phyloP scores from a whole-genome alignment of 1,140 invertebrate species.

The Holcopasites calliopsidis region DNA sequence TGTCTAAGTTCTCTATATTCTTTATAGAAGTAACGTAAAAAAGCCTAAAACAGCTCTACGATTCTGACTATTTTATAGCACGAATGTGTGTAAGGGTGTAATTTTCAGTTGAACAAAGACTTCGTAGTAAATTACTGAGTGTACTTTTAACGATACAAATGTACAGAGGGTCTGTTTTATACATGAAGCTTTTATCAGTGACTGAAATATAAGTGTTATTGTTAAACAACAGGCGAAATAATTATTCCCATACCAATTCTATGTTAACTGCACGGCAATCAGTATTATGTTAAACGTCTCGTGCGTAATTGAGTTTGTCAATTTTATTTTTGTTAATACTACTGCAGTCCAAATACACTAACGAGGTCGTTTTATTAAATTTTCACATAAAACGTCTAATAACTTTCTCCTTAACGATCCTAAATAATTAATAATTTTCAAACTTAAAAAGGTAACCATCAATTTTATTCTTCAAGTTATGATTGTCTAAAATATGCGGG shows the following conservation, averaged over 20 bases:
- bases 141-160: constrained; percentile 61
- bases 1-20: constrained; percentile 10
- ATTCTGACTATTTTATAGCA: constrained; percentile 42
- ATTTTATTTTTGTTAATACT: too few relatives aligned
- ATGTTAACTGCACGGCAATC: neutral
- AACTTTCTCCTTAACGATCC: too few relatives aligned
- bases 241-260: neutral
- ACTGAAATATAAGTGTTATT: constrained; percentile 68
- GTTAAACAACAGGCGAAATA: constrained; percentile 50
- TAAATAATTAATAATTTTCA: too few relatives aligned
- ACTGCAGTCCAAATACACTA: too few relatives aligned
- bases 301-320: too few relatives aligned
- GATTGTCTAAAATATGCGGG: too few relatives aligned
- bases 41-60: too few relatives aligned
- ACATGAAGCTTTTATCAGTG: constrained; percentile 68
- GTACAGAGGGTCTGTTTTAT: constrained; percentile 68
- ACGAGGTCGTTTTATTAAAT: too few relatives aligned
- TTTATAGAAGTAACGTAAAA: constrained; percentile 22
- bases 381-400: too few relatives aligned
- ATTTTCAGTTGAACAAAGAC: constrained; percentile 41
- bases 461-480: too few relatives aligned
- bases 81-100: constrained; percentile 35
- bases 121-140: constrained; percentile 54
- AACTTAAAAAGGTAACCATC: too few relatives aligned
- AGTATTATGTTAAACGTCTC: too few relatives aligned